These are phyloP conservation scores for Ceratina japonica DNA, from an alignment of 1,140 invertebrate genomes.

Conservation along the genomic window DNA sequence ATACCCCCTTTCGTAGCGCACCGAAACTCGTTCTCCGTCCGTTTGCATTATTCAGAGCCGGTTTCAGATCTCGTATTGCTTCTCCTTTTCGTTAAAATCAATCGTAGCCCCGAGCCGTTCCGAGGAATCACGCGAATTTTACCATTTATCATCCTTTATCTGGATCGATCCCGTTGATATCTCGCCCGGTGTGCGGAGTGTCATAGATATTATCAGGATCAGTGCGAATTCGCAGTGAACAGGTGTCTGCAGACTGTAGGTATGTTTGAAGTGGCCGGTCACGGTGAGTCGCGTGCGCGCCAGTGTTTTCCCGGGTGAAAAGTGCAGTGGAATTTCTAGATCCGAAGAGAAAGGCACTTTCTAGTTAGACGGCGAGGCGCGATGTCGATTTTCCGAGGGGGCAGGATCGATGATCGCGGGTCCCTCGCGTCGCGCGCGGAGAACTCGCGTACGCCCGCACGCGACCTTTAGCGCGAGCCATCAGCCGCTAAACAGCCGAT, in stretches of 20 bases:
- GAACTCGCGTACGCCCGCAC: conserved; percentile 5
- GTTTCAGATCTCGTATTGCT: too few species aligned
- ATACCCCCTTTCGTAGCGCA: neutral
- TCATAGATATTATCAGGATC: too few species aligned
- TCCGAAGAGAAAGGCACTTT: conserved; percentile 50
- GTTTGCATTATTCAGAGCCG: too few species aligned
- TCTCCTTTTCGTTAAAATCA: too few species aligned
- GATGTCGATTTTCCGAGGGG: conserved; percentile 24
- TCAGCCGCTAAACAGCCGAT: conserved; percentile 52
- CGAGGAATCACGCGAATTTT: too few species aligned
- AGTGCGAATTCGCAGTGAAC: neutral
- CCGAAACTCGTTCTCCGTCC: neutral
- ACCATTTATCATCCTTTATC: too few species aligned
- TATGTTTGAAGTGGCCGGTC: conserved; percentile 12
- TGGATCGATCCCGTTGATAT: too few species aligned
- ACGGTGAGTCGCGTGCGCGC: conserved; percentile 40
- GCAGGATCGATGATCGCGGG: conserved; percentile 19
- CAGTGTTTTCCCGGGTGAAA: conserved; percentile 42
- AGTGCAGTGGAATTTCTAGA: conserved; percentile 45
- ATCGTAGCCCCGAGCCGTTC: too few species aligned
- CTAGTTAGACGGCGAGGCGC: conserved; percentile 26
- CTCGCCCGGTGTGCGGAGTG: too few species aligned
- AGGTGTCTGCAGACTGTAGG: conserved; percentile 4
- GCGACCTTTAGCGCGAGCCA: conserved; percentile 42
- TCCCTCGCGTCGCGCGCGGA: neutral